A percentile compares a stretch with the other conserved stretches of the same genome.
These are phyloP conservation scores for Melanotaenia boesemani DNA, from an alignment of 2,797 vertebrate genomes.

Conservation along the genomic window DNA sequence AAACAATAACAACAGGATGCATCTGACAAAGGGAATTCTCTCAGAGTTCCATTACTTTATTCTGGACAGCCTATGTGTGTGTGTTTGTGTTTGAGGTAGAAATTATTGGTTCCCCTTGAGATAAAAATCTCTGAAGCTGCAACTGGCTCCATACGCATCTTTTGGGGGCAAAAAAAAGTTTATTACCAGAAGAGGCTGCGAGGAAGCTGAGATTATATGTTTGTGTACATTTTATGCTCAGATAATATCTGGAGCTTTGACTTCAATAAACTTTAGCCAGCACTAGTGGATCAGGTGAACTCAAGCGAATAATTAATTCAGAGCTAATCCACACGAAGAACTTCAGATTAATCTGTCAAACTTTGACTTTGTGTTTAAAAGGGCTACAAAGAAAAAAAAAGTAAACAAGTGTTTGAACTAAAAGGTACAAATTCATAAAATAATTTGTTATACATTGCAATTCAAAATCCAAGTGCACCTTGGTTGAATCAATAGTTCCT, in stretches of 20 bases:
- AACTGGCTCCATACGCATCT: constrained; percentile 69
- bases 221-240: constrained; percentile 24
- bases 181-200: constrained; percentile 36
- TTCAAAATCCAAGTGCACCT: constrained; percentile 4
- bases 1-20: constrained; percentile 65
- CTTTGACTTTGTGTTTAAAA: not conserved
- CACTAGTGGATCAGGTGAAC: constrained; percentile 16
- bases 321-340: constrained; percentile 29
- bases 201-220: constrained; percentile 37
- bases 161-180: constrained; percentile 43
- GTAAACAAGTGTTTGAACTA: constrained; percentile 1
- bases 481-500: constrained; percentile 20
- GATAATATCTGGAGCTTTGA: constrained; percentile 37
- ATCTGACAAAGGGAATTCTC: constrained; percentile 40
- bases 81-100: constrained; percentile 34
- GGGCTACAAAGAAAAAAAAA: constrained; percentile 7
- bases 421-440: constrained; percentile 5
- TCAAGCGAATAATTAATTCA: constrained; percentile 16
- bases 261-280: constrained; percentile 12
- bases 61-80: constrained; percentile 7
- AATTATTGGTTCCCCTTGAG: constrained; percentile 71
- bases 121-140: constrained; percentile 70
- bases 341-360: no score
- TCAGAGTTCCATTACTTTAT: constrained; percentile 49
- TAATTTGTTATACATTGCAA: not conserved